phyloP scores from a whole-genome alignment of 2,113 vertebrate genomes.

The Daboia siamensis region DNA sequence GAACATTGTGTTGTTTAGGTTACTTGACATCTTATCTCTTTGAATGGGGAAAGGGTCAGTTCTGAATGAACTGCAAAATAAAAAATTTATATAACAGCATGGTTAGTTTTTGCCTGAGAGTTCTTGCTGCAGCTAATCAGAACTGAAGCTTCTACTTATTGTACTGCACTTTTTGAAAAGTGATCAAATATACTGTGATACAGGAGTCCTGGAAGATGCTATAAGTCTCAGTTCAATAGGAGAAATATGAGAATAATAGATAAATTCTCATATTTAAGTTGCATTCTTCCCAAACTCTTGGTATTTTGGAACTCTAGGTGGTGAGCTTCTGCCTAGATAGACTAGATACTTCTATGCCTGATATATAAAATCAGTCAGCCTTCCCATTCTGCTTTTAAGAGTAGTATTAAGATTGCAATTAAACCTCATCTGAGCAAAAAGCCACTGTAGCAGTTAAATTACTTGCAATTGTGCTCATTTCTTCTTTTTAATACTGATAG shows the following conservation, averaged over 20 bases:
- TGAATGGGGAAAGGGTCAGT: not conserved
- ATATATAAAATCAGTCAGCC: not conserved
- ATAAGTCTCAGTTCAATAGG: not conserved
- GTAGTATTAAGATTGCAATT: not conserved
- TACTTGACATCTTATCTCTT: not conserved
- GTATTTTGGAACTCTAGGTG: not conserved
- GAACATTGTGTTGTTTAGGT: not conserved
- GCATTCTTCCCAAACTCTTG: not conserved
- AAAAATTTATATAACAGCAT: no score
- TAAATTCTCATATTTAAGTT: not conserved
- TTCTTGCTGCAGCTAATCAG: not conserved
- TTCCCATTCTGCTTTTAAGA: not conserved
- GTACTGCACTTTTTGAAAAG: not conserved
- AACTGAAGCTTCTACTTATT: not conserved
- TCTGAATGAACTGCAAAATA: not conserved
- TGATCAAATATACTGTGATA: not conserved
- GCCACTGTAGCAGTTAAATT: not conserved
- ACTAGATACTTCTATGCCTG: not conserved
- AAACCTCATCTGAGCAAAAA: not conserved
- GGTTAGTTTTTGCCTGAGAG: not conserved
- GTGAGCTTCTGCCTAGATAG: not conserved
- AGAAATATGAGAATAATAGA: not conserved
- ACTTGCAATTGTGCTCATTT: not conserved
- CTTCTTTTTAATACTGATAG: not conserved
- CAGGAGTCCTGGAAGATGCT: not conserved